phyloP scores from a whole-genome alignment of 2,797 vertebrate genomes.

The Balearica regulorum region DNA sequence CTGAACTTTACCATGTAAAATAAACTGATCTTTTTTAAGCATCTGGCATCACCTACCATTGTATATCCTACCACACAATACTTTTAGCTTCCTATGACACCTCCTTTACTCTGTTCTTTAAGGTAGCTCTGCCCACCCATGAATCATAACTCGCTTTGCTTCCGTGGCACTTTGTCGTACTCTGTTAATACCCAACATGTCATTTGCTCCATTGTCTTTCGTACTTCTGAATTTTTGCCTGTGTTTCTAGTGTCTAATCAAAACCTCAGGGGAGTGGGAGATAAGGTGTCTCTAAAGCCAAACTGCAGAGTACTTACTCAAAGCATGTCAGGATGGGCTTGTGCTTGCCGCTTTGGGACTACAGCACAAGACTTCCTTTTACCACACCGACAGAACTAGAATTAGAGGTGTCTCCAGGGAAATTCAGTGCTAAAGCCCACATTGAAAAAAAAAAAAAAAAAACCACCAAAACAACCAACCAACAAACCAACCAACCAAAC shows the following conservation, averaged over 20 bases:
- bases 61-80: background rate
- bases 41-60: background rate
- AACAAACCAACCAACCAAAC: too few species aligned
- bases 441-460: accelerated
- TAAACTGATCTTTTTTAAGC: background rate
- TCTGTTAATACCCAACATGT: background rate
- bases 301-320: background rate
- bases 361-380: background rate
- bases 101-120: background rate
- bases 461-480: too few species aligned
- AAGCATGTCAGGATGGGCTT: background rate
- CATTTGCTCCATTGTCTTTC: background rate
- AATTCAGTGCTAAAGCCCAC: background rate
- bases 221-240: background rate
- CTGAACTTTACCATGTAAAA: background rate
- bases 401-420: background rate
- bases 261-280: background rate
- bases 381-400: background rate
- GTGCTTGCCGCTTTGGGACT: background rate
- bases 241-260: background rate
- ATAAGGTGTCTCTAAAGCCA: background rate
- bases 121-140: background rate
- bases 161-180: background rate
- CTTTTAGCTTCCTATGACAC: background rate
- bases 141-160: background rate